A percentile compares a stretch with the other conserved stretches of the same genome.
Conservation (phyloP, 2,888 invertebrate species). For the Thalpophila matura region DNA sequence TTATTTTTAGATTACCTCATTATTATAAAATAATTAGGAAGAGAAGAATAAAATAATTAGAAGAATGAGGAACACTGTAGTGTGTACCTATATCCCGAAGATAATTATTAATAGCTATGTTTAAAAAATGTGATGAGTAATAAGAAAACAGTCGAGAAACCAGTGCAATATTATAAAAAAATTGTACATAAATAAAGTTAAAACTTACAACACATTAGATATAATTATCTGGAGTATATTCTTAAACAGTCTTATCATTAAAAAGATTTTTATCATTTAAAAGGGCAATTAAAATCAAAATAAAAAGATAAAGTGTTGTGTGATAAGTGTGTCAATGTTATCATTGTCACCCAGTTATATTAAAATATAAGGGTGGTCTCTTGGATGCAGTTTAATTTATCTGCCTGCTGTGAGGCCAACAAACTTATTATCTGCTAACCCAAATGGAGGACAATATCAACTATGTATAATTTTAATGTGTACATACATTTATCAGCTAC, state of each 20-base stretch:
- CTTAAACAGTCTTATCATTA: background rate
- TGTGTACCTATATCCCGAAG: too few relatives aligned
- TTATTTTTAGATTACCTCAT: too few relatives aligned
- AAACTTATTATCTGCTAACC: slow-evolving; percentile 57
- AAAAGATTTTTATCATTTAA: slow-evolving; percentile 34
- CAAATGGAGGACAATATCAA: slow-evolving; percentile 35
- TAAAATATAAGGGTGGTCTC: slow-evolving; percentile 7
- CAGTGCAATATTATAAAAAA: background rate
- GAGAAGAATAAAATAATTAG: too few relatives aligned
- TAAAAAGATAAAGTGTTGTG: slow-evolving; percentile 6
- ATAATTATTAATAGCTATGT: too few relatives aligned
- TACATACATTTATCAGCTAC: slow-evolving; percentile 5
- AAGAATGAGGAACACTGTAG: too few relatives aligned
- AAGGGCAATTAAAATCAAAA: slow-evolving; percentile 48
- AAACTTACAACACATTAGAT: background rate
- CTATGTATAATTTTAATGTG: slow-evolving; percentile 10
- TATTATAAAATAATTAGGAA: too few relatives aligned
- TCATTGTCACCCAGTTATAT: slow-evolving; percentile 6
- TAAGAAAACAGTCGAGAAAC: background rate
- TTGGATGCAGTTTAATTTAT: slow-evolving; percentile 34
- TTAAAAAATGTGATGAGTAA: too few relatives aligned
- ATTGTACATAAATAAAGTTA: background rate
- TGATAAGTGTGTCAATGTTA: slow-evolving; percentile 29
- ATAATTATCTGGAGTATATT: background rate
- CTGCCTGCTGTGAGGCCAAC: slow-evolving; percentile 47